Evolutionary conservation across 2,797 vertebrate species (phyloP).

Genomic region (Tadarida brasiliensis): DNA sequence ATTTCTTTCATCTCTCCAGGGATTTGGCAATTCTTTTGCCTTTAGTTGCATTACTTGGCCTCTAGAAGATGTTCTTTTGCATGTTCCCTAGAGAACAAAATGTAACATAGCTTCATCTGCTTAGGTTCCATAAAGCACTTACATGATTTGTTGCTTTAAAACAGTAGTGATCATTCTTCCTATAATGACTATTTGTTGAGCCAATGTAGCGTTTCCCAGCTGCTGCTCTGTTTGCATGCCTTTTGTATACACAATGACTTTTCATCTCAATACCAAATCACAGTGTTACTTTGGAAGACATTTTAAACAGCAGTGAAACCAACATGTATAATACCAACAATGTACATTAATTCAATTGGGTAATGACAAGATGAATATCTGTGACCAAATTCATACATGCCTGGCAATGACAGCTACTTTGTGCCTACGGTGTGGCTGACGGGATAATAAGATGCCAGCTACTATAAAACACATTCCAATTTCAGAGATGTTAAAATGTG

Average conservation of each 20-base stretch:
- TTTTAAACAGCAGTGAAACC: slow-evolving; percentile 43
- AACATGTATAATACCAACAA: background rate
- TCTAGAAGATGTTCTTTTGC: background rate
- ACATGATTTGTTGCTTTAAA: slow-evolving; percentile 1
- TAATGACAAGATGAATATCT: slow-evolving; percentile 24
- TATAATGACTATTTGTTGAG: background rate
- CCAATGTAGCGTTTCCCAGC: background rate
- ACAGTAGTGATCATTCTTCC: background rate
- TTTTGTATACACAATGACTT: slow-evolving; percentile 1
- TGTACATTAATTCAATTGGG: background rate
- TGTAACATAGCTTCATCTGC: background rate
- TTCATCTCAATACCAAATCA: background rate
- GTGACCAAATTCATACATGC: background rate
- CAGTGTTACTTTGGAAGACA: background rate
- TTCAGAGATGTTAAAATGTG: slow-evolving; percentile 24
- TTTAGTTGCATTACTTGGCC: background rate
- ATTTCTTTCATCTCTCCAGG: slow-evolving; percentile 4
- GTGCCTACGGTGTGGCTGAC: background rate
- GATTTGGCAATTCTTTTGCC: background rate
- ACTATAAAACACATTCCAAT: background rate
- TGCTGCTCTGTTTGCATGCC: background rate
- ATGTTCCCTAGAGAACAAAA: slow-evolving; percentile 51
- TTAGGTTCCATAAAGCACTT: background rate
- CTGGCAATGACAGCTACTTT: background rate
- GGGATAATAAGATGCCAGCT: background rate